Base-by-base conservation (phyloP, 2,888 invertebrate genomes). In the Phrixothrix hirtus region DNA sequence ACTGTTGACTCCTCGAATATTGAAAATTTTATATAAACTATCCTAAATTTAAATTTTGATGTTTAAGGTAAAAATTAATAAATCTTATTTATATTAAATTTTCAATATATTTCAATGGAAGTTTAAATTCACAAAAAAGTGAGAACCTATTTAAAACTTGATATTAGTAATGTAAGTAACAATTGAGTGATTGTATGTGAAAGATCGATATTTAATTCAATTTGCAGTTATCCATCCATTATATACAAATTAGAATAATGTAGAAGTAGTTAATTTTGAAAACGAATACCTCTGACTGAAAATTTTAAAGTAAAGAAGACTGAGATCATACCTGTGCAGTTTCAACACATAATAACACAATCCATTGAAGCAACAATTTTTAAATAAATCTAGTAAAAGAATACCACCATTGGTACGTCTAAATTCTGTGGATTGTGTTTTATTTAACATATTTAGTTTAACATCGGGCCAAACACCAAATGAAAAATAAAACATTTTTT, bases 221-320 rank as follows among this genome's bases (percentile, higher is more conserved):
- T 51, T 51, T 51, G 21, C 45, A 46, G 42, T 52, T 52, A 41
- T 52, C 52, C 52, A 45, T 52, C 52, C 52, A 52, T 46, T 46
- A 46, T 51, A 39, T 51, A 45, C 44, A 42, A 41, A 36, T 31
- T 46, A 42, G 49, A 42, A 34, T 45, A 59, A 45, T 50, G 31
- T 50, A 51, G 51, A 30, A 27, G 35, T 53, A 48, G 46, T 39
- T 47, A 44, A 50, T 55, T 53, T 51, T 43, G 45, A 56, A 51
- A 44, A 53, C 47, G 47, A 53, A 50, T 49, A 57, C 53, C 51
- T 53, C 57, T 46, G 61, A 61, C 59, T 61, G 59, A 61, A 50
- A 57, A 58, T 45, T 52, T 54, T 52, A 43, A 52, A 52, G 53
- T 55, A 54, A 61, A 62, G 59, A 61, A 63, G 62, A 63, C 62